phyloP scores from a whole-genome alignment of 2,113 vertebrate genomes.

The Alligator sinensis region DNA sequence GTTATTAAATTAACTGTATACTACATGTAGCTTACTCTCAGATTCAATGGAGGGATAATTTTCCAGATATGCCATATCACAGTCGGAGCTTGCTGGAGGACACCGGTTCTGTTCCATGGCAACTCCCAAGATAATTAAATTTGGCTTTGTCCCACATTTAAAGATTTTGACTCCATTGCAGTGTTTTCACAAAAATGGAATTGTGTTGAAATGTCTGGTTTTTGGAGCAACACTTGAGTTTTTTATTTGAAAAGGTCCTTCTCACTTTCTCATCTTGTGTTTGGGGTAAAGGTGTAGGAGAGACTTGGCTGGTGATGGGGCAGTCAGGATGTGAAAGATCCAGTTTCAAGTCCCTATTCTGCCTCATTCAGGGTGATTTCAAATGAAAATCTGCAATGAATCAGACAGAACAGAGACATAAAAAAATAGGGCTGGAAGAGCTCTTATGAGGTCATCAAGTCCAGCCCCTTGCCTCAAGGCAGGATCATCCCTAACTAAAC shows the following conservation, averaged over 20 bases:
- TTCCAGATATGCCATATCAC: neutral
- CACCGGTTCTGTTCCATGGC: neutral
- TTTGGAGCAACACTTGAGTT: neutral
- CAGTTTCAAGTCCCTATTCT: neutral
- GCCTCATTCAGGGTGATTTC: neutral
- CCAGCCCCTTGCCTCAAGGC: too few relatives aligned
- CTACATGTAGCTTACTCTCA: constrained; percentile 1
- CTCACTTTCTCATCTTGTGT: neutral
- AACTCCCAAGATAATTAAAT: neutral
- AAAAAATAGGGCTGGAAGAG: too few relatives aligned
- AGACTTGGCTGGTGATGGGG: neutral
- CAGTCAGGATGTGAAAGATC: neutral
- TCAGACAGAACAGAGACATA: neutral
- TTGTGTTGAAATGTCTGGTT: neutral
- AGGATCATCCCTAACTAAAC: too few relatives aligned
- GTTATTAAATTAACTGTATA: constrained; percentile 29
- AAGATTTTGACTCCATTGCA: neutral
- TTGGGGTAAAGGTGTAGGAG: neutral
- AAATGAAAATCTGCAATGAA: neutral
- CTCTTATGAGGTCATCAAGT: too few relatives aligned
- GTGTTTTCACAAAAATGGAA: neutral
- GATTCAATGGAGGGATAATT: constrained; percentile 27
- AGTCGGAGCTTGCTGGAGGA: neutral
- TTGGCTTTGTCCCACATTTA: neutral
- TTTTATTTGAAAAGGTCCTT: neutral